Evolutionary conservation across 2,888 invertebrate genomes (phyloP).

Genomic region (Pediacus dermestoides): DNA sequence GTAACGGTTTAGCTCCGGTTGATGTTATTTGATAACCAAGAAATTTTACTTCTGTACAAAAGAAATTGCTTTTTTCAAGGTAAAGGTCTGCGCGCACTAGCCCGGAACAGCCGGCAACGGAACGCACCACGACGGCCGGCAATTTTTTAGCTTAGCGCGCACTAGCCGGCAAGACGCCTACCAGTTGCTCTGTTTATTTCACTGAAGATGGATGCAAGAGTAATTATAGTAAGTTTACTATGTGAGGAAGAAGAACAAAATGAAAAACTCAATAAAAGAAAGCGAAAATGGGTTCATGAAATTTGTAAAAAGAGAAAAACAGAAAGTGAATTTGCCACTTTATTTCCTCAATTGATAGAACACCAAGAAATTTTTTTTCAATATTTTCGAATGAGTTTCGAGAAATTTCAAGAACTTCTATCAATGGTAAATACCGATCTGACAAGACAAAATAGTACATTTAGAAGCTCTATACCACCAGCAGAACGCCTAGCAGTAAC

Average conservation of each 20-base stretch:
- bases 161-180: too few species aligned
- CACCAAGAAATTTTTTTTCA: slow-evolving; percentile 6
- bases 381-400: slow-evolving; percentile 7
- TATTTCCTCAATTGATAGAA: slow-evolving; percentile 7
- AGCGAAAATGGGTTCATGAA: slow-evolving; percentile 3
- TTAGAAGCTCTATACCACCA: slow-evolving; percentile 9
- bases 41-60: too few species aligned
- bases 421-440: slow-evolving; percentile 1
- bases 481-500: slow-evolving; percentile 8
- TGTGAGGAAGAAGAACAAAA: slow-evolving; percentile 9
- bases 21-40: too few species aligned
- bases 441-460: slow-evolving; percentile 6
- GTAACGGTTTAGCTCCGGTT: too few species aligned
- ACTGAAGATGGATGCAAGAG: slow-evolving; percentile 5
- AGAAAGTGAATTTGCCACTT: slow-evolving; percentile 10
- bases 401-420: slow-evolving; percentile 8
- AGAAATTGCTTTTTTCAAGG: too few species aligned
- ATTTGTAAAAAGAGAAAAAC: slow-evolving; percentile 7
- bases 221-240: slow-evolving; percentile 4
- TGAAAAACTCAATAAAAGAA: slow-evolving; percentile 5
- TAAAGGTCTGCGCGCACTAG: too few species aligned
- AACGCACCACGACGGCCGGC: too few species aligned
- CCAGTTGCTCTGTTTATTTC: too few species aligned
- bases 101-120: too few species aligned
- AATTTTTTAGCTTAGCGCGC: too few species aligned